Evolutionary conservation across 1,140 invertebrate species (phyloP), one percentile per base, ranked within the genome.

Genomic region (Whitmania pigra): DNA sequence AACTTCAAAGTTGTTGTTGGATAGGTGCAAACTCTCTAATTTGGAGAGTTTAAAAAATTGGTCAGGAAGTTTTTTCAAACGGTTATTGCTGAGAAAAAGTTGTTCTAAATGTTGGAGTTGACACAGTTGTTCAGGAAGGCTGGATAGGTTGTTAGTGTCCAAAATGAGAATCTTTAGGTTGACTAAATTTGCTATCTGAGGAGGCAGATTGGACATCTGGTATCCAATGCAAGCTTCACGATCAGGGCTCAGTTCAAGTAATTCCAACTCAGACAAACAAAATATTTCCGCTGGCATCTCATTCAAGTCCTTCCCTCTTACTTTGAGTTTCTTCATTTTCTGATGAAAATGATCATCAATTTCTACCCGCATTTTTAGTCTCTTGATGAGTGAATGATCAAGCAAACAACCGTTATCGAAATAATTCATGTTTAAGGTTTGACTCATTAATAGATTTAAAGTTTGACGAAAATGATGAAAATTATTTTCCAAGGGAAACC

Each of bases 211-310:
- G 5, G 74, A 60, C 13, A 83, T 75, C 73, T 78, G 78, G 73
- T 78, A 82, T 69, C 78, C 77, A 66, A 82, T 71, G 70, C 81
- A 82, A 0, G 81, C 76, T 71, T 83, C 76, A 22, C 81, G 71
- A 68, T 82, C 81, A 11, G 82, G 80, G 67, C 81, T 82, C 15
- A 83, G 71, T 73, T 82, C 81, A n/a, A 83, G 76, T 13, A 81
- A 79, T 73, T 83, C 81, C 29, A 83, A 72, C 53, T 82, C 79
- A 55, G 78, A 69, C 31, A 82, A 69, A 63, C 76, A 76, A 71
- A 81, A 82, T 6, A 83, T 53, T 13, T 77, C 77, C 18, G 74
- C 72, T 0, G 81, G 79, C 13, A 82, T 54, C 18, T 77, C 63
- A 3, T 71, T 31, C 4, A 82, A 74, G 73, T 82, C 80, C 31